These are phyloP conservation scores for Teleogryllus occipitalis DNA, from an alignment of 1,140 invertebrate genomes.

Conservation along the genomic window DNA sequence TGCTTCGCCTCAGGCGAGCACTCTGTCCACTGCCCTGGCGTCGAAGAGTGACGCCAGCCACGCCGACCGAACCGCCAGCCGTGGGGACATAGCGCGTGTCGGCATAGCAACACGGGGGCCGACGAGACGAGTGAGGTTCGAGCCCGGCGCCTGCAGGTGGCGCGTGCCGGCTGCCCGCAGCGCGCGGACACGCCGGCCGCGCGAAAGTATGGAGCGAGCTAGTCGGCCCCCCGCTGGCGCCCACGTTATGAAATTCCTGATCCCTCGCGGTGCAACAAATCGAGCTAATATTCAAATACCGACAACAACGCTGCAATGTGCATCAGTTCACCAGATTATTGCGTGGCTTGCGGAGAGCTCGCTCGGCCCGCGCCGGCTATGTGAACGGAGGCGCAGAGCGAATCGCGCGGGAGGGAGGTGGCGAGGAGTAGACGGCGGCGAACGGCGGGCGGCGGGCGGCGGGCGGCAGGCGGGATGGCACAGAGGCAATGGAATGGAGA, in stretches of 20 bases:
- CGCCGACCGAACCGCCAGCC: background rate
- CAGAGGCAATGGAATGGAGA: too few species aligned
- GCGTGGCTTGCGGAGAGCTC: background rate
- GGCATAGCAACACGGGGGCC: background rate
- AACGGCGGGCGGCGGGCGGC: too few species aligned
- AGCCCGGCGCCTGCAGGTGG: background rate
- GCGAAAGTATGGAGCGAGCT: background rate
- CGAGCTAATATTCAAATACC: conserved; percentile 4
- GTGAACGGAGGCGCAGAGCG: background rate
- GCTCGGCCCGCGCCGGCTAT: too few species aligned
- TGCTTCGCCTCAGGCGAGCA: too few species aligned
- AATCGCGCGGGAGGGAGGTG: too few species aligned
- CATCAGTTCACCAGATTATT: conserved; percentile 1
- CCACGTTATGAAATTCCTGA: background rate
- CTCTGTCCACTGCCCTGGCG: too few species aligned
- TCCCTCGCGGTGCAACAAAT: background rate
- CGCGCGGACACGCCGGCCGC: background rate
- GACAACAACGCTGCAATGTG: background rate
- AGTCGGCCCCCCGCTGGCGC: background rate
- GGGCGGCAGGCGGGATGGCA: too few species aligned
- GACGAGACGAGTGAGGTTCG: background rate
- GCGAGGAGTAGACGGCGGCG: too few species aligned
- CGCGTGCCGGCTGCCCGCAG: too few species aligned
- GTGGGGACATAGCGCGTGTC: background rate
- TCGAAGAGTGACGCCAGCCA: background rate